Evolutionary conservation across 2,797 vertebrate genomes (phyloP), one percentile per base, ranked within the genome.

Genomic region (Pseudochromis fuscus): DNA sequence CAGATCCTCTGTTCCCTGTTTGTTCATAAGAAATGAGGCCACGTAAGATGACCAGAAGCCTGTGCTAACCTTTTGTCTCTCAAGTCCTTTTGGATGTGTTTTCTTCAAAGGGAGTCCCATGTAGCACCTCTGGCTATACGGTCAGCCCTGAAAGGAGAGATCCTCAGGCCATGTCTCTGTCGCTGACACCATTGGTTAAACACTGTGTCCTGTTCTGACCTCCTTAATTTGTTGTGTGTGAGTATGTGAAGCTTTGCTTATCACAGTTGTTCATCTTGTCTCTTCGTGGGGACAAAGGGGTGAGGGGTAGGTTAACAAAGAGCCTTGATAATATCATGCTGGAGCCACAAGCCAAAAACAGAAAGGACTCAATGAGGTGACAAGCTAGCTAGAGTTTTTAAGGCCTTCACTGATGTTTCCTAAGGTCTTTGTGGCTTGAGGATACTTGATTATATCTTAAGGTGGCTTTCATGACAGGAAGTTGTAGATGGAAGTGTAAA

Each of bases 91-190:
- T 68, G 63, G 75, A 68, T 61, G 62, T 59, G 56, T 48, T 79
- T 59, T 69, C 83, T 88, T 91, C 86, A 92, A 91, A 91, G 74
- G 74, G 30, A 72, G 61, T 80, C 78, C 67, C 53, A 12, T 71
- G 58, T 60, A 61, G 49, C 73, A 72, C 82, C 67, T 67, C 77
- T 81, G 71, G 84, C 74, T 57, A 56, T 40, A n/a, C n/a, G 37
- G 66, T 56, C 58, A 44, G 24, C 62, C 75, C 71, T 72, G 75
- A 87, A 88, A 88, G 80, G 81, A 84, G 62, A 79, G 51, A 24
- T 74, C 86, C 88, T 73, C 52, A 3, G 88, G 86, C 85, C 75
- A n/a, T 18, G 86, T 89, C 85, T 90, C 78, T 62, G 87, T 72
- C 78, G 11, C 75, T 86, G 82, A 82, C 76, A 77, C 87, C 82